Conservation (phyloP, 2,888 invertebrate species). For the Cheilosia impressa region DNA sequence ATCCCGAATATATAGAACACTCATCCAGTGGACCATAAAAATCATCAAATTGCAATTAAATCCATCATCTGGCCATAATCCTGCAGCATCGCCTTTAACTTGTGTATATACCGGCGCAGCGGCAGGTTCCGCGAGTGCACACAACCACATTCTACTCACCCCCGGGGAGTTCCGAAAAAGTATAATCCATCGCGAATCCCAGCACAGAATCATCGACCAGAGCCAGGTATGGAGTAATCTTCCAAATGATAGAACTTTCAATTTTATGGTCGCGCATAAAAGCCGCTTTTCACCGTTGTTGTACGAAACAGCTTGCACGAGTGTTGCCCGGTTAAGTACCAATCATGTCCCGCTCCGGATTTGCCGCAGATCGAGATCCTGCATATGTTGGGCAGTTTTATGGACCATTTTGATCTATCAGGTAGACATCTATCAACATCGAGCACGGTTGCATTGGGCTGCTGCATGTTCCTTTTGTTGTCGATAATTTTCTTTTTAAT, state of each 20-base stretch:
- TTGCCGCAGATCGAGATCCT: slow-evolving; percentile 9
- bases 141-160: background rate
- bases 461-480: slow-evolving; percentile 39
- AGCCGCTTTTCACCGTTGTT: slow-evolving; percentile 53
- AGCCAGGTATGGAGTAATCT: background rate
- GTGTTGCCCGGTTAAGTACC: background rate
- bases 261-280: slow-evolving; percentile 57
- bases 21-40: slow-evolving; percentile 43
- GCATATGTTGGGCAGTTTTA: slow-evolving; percentile 56
- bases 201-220: slow-evolving; percentile 18
- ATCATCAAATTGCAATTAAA: slow-evolving; percentile 49
- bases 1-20: slow-evolving; percentile 27
- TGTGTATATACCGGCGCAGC: slow-evolving; percentile 5
- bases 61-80: slow-evolving; percentile 57
- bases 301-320: background rate
- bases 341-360: slow-evolving; percentile 3
- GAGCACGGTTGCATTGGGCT: background rate
- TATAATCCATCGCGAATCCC: slow-evolving; percentile 16
- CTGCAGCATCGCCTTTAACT: background rate
- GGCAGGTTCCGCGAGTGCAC: background rate
- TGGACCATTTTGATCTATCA: slow-evolving; percentile 59
- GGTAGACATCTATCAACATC: slow-evolving; percentile 24
- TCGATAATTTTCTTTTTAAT: slow-evolving; percentile 38
- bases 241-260: slow-evolving; percentile 17
- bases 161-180: slow-evolving; percentile 40